Conservation (phyloP, 1,140 invertebrate species). For the Macrocentrus cingulum region DNA sequence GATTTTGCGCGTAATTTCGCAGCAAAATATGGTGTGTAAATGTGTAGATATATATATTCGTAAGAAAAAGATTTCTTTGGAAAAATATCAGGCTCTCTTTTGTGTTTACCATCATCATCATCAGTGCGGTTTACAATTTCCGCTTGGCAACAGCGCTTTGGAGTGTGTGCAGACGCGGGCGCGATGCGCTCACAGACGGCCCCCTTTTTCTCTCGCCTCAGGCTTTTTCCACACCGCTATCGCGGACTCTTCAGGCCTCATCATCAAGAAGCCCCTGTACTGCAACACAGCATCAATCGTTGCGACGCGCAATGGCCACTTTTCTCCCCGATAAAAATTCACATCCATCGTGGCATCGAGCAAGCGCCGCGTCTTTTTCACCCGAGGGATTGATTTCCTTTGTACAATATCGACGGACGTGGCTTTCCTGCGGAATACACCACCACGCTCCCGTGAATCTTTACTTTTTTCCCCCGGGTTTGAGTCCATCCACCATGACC, state of each 20-base stretch:
- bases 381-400: neutral
- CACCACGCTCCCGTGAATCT: slow-evolving; percentile 2
- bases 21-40: too few species aligned
- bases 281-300: too few species aligned
- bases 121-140: slow-evolving; percentile 9
- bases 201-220: slow-evolving; percentile 20
- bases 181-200: slow-evolving; percentile 1
- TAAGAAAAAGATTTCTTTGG: slow-evolving; percentile 1
- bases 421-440: slow-evolving; percentile 13
- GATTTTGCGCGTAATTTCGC: too few species aligned
- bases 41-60: too few species aligned
- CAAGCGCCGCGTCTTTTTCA: too few species aligned
- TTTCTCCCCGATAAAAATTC: too few species aligned
- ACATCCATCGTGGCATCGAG: too few species aligned
- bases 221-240: slow-evolving; percentile 13
- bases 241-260: slow-evolving; percentile 5
- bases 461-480: slow-evolving; percentile 1
- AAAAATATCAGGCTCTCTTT: slow-evolving; percentile 15
- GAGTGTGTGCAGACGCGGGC: neutral
- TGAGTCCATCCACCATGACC: slow-evolving; percentile 11
- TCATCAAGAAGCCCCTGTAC: slow-evolving; percentile 15
- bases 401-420: slow-evolving; percentile 10
- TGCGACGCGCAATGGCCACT: too few species aligned
- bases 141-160: slow-evolving; percentile 20
- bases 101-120: neutral